Conservation (phyloP, 2,888 invertebrate species). For the Scaptodrosophila latifasciaeformis region DNA sequence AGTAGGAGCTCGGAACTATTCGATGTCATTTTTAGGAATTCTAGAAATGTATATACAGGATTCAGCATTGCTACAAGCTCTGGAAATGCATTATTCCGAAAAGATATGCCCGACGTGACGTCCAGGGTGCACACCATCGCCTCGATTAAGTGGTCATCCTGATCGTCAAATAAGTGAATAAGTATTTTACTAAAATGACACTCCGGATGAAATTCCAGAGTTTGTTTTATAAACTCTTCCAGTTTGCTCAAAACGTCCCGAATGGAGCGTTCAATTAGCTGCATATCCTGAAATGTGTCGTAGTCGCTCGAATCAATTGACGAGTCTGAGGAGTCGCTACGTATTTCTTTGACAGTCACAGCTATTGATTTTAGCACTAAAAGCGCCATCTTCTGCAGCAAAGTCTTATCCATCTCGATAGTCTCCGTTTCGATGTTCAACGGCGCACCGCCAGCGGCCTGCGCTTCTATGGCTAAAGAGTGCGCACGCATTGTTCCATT, state of each 20-base stretch:
- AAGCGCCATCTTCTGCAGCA: slow-evolving; percentile 90
- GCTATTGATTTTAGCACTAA: slow-evolving; percentile 91
- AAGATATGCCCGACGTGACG: slow-evolving; percentile 89
- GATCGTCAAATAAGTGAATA: slow-evolving; percentile 90
- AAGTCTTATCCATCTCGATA: slow-evolving; percentile 81
- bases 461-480: slow-evolving; percentile 3
- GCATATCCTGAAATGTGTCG: slow-evolving; percentile 92
- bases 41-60: slow-evolving; percentile 90
- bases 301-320: slow-evolving; percentile 89
- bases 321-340: slow-evolving; percentile 90
- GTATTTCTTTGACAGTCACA: slow-evolving; percentile 91
- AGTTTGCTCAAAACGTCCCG: slow-evolving; percentile 87
- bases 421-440: slow-evolving; percentile 36
- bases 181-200: slow-evolving; percentile 91
- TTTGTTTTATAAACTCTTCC: slow-evolving; percentile 87
- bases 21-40: slow-evolving; percentile 88
- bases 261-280: slow-evolving; percentile 89
- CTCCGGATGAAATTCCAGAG: slow-evolving; percentile 90
- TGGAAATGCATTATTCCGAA: slow-evolving; percentile 86
- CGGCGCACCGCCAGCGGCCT: slow-evolving; percentile 13
- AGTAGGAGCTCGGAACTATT: slow-evolving; percentile 87
- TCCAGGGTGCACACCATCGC: slow-evolving; percentile 94
- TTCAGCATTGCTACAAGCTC: slow-evolving; percentile 88
- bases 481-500: slow-evolving; percentile 36
- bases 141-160: slow-evolving; percentile 93